These are phyloP conservation scores for Stictocephala bisonia DNA, from an alignment of 2,888 invertebrate genomes.

Conservation along the genomic window DNA sequence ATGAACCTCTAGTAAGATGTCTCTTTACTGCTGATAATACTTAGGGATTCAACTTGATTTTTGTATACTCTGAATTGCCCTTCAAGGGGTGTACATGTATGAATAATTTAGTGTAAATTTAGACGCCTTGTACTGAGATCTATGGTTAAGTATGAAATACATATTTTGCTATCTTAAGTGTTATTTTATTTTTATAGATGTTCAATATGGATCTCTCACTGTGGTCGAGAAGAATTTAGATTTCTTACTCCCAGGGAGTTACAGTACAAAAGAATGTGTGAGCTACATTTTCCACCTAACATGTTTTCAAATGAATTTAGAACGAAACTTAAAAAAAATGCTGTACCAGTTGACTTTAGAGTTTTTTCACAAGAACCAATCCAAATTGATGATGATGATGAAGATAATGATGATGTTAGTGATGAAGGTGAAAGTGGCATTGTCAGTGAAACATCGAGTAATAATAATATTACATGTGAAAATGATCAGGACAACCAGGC, in stretches of 20 bases:
- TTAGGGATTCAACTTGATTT: no score
- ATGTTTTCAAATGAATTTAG: conserved; percentile 17
- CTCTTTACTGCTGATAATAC: no score
- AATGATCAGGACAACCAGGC: no score
- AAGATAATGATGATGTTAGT: background rate
- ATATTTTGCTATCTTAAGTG: no score
- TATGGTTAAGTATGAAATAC: no score
- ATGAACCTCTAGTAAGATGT: no score
- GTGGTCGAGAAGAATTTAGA: conserved; percentile 30
- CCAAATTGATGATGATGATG: conserved; percentile 16
- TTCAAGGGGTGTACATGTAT: no score
- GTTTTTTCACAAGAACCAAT: conserved; percentile 4
- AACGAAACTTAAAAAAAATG: background rate
- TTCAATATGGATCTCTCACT: conserved; percentile 27
- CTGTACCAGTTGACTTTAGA: background rate
- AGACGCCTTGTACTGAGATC: no score
- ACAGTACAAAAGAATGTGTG: conserved; percentile 18
- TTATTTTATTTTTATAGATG: no score
- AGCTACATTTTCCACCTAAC: background rate
- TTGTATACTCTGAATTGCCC: no score
- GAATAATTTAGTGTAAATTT: no score
- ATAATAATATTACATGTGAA: no score
- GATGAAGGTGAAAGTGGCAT: background rate
- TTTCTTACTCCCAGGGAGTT: conserved; percentile 12
- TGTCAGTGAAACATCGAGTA: background rate